Base-by-base conservation (phyloP, 2,797 vertebrate species). In the Tiaroga cobitis region DNA sequence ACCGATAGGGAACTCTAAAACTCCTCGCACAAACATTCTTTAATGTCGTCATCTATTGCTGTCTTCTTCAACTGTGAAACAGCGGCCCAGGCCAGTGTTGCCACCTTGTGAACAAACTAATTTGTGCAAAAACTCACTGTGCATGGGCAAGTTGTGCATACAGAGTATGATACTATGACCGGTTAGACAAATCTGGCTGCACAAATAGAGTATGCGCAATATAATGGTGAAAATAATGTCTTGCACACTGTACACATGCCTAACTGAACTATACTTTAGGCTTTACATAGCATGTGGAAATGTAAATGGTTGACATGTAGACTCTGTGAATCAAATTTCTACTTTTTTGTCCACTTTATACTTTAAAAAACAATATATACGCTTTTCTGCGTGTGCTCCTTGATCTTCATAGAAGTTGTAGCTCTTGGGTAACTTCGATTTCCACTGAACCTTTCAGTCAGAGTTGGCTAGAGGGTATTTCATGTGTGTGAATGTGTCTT, bases 401-500 rank as follows among this genome's bases (percentile, higher is more conserved):
- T 37, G 8, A 39, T 32, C 32, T 70, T 70, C 29, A 54, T 32
- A 37, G 18, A 32, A 21, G 24, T 41, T n/a, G 54, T 72, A n/a
- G 43, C 70, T 49, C 8, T 59, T 43, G 49, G 29, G 29, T 67
- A 32, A 67, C 61, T 80, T 65, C 2, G 26, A 80, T 80, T 80
- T 80, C 39, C 6, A 3, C 10, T 54, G 16, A 54, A 83, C 18
- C 56, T 75, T 43, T 65, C 41, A 15, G 39, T n/a, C 63, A 18
- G 32, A n/a, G 21, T 63, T 49, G 19, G 61, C 29, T 76, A 37
- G 61, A 72, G 39, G 79, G 13, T 21, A 39, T 68, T 84, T 86
- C 43, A 34, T 21, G 34, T 75, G 61, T 51, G 81, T 9, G 19
- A 65, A 65, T 49, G 81, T 76, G 86, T 87, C 86, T 84, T 24